Conservation (phyloP, 2,113 vertebrate genomes). For the Typhlomys cinereus region DNA sequence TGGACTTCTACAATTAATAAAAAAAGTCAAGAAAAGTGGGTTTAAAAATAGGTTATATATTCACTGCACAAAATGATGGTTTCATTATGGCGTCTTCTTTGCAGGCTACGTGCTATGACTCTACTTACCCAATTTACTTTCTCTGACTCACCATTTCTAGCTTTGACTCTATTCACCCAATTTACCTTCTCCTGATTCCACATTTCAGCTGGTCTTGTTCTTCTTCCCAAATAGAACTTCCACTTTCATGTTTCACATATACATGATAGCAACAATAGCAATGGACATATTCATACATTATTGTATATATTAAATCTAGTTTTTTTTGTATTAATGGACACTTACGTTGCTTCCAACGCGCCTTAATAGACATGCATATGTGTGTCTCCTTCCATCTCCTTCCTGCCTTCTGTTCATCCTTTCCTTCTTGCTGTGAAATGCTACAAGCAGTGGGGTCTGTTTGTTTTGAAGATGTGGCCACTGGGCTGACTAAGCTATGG, state of each 20-base stretch:
- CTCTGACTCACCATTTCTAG: fast-evolving
- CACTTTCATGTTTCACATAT: not conserved
- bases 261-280: too few relatives aligned
- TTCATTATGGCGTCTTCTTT: not conserved
- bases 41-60: not conserved
- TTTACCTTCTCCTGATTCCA: not conserved
- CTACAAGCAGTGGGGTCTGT: not conserved
- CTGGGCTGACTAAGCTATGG: not conserved
- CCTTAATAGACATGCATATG: not conserved
- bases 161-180: not conserved
- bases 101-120: too few relatives aligned
- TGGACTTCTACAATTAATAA: not conserved
- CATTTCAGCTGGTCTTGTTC: not conserved
- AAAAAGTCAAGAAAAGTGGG: not conserved
- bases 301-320: not conserved
- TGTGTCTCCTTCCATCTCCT: not conserved
- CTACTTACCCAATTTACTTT: fast-evolving
- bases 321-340: not conserved
- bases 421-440: not conserved
- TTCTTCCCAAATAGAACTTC: not conserved
- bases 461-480: not conserved
- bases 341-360: too few relatives aligned
- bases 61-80: not conserved
- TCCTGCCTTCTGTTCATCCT: not conserved
- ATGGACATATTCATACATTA: too few relatives aligned